phyloP scores from a whole-genome alignment of 2,113 vertebrate species.

The Kryptolebias marmoratus region DNA sequence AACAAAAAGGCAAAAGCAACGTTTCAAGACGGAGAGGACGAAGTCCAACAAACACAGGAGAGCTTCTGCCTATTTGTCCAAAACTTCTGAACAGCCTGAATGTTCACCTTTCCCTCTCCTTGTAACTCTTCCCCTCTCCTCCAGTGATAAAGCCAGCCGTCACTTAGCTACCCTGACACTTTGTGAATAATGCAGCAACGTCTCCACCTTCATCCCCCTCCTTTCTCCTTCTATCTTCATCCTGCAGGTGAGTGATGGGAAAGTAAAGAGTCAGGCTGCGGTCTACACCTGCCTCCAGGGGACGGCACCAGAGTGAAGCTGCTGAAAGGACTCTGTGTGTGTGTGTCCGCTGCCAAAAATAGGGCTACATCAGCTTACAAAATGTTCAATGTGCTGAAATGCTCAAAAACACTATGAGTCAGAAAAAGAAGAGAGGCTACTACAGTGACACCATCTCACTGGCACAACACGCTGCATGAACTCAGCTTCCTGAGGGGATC shows the following conservation, averaged over 20 bases:
- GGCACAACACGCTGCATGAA: constrained; percentile 32
- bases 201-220: constrained; percentile 57
- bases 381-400: constrained; percentile 52
- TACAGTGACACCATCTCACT: constrained; percentile 61
- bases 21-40: not conserved
- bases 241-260: constrained; percentile 66
- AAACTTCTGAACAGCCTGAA: constrained; percentile 51
- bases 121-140: constrained; percentile 40
- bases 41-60: not conserved
- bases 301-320: constrained; percentile 47
- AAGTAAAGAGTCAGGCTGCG: constrained; percentile 50
- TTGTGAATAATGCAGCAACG: constrained; percentile 76
- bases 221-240: constrained; percentile 55
- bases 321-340: constrained; percentile 16
- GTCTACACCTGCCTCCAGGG: constrained; percentile 65
- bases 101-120: constrained; percentile 58
- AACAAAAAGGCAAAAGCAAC: not conserved
- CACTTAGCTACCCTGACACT: constrained; percentile 64
- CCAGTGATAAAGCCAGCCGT: constrained; percentile 48
- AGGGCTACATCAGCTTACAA: constrained; percentile 60
- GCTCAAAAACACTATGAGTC: constrained; percentile 52
- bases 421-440: constrained; percentile 39
- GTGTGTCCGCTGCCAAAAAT: constrained; percentile 42
- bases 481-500: constrained; percentile 15
- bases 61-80: constrained; percentile 30